Conservation (phyloP, 2,797 vertebrate species). For the Sebastiscus tertius region DNA sequence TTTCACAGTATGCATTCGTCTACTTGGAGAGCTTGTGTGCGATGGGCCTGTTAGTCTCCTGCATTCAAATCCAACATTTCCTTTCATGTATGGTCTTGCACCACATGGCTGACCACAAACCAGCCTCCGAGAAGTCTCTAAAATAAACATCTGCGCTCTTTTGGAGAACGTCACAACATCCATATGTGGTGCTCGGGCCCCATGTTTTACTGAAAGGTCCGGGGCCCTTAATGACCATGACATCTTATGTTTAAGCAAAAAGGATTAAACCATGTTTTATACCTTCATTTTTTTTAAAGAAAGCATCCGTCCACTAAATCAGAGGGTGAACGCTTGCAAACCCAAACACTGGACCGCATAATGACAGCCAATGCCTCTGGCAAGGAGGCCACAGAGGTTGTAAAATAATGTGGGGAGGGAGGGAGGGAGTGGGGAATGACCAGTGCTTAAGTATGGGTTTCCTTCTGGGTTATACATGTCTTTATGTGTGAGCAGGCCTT, state of each 20-base stretch:
- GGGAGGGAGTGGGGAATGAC: conserved; percentile 52
- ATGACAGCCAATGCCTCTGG: conserved; percentile 80
- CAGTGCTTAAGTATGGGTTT: conserved; percentile 73
- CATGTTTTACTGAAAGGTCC: conserved; percentile 39
- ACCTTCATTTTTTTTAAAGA: conserved; percentile 62
- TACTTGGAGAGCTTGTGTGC: conserved; percentile 30
- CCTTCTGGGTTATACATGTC: conserved; percentile 60
- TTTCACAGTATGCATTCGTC: conserved; percentile 5
- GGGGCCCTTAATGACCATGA: conserved; percentile 62
- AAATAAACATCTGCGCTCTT: conserved; percentile 81
- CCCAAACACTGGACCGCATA: conserved; percentile 78
- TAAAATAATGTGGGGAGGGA: conserved; percentile 62
- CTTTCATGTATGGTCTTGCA: conserved; percentile 77
- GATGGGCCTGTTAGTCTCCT: conserved; percentile 54
- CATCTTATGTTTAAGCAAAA: conserved; percentile 65
- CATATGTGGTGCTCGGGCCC: conserved; percentile 58
- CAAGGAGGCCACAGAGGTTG: conserved; percentile 67
- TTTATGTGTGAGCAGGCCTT: conserved; percentile 67
- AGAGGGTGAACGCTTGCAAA: conserved; percentile 73
- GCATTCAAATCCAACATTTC: conserved; percentile 69
- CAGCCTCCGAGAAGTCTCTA: conserved; percentile 75
- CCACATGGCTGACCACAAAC: conserved; percentile 80
- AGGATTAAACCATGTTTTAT: conserved; percentile 69
- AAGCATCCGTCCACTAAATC: conserved; percentile 75
- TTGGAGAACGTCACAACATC: conserved; percentile 67